phyloP scores from a whole-genome alignment of 2,797 vertebrate species.

The Alectoris magna region DNA sequence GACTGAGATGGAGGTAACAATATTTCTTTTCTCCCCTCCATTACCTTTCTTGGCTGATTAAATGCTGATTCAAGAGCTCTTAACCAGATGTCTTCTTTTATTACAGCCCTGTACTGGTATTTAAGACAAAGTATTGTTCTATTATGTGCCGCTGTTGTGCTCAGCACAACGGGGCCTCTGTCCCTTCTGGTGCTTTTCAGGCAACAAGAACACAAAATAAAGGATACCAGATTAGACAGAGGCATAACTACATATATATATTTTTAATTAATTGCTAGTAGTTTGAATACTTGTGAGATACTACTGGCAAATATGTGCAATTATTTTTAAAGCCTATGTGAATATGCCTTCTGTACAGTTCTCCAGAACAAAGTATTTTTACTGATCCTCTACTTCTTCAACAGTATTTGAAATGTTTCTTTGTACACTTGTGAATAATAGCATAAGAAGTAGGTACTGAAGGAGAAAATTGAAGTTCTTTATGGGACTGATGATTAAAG shows the following conservation, averaged over 20 bases:
- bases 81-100: background rate
- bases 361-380: background rate
- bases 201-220: background rate
- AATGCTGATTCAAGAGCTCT: constrained; percentile 23
- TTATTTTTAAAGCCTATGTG: background rate
- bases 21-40: background rate
- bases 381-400: background rate
- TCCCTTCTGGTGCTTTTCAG: background rate
- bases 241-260: background rate
- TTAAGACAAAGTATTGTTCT: background rate
- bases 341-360: accelerated
- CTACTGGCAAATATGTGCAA: background rate
- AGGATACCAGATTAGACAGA: background rate
- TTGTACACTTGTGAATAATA: background rate
- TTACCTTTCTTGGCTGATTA: constrained; percentile 13
- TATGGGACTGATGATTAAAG: background rate
- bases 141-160: background rate
- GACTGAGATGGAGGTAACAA: background rate
- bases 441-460: background rate
- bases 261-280: background rate
- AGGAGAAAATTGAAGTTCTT: background rate
- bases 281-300: background rate
- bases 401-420: accelerated
- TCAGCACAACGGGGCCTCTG: background rate
- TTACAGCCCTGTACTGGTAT: background rate